Evolutionary conservation across 2,113 vertebrate species (phyloP).

Genomic region (Stigmatopora nigra): DNA sequence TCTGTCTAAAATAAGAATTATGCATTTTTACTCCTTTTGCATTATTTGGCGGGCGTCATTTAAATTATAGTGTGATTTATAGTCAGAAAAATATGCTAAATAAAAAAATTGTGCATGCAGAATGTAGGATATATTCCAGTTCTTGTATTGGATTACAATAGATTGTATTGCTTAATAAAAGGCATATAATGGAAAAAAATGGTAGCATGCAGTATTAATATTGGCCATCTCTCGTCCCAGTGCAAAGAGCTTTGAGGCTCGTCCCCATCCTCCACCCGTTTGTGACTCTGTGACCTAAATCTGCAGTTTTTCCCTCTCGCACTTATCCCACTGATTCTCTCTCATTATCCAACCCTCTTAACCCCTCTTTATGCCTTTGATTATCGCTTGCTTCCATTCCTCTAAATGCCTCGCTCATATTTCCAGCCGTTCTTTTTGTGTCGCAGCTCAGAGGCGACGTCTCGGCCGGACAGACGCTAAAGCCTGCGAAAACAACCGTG

Average conservation of each 20-base stretch:
- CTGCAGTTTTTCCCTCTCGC: slow-evolving; percentile 26
- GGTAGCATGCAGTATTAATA: slow-evolving; percentile 1
- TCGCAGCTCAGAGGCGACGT: slow-evolving; percentile 22
- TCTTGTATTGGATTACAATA: neutral
- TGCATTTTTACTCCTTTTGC: no score
- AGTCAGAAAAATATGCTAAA: neutral
- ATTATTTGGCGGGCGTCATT: no score
- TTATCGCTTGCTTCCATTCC: slow-evolving; percentile 37
- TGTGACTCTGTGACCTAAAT: slow-evolving; percentile 63
- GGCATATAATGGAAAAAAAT: slow-evolving; percentile 3
- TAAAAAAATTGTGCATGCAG: neutral
- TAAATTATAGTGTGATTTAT: no score
- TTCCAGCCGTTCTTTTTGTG: slow-evolving; percentile 9
- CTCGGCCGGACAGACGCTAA: slow-evolving; percentile 14
- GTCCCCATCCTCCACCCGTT: slow-evolving; percentile 46
- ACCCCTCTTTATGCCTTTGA: slow-evolving; percentile 51
- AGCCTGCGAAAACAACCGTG: slow-evolving; percentile 18
- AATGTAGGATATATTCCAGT: neutral
- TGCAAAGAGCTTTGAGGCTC: slow-evolving; percentile 26
- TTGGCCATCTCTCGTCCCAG: slow-evolving; percentile 8
- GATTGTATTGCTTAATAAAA: neutral
- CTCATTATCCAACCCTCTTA: slow-evolving; percentile 55
- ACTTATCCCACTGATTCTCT: slow-evolving; percentile 40
- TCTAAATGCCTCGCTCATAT: slow-evolving; percentile 29
- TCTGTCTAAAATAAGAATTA: no score